Conservation (phyloP, 2,113 vertebrate genomes). For the Alligator mississippiensis region DNA sequence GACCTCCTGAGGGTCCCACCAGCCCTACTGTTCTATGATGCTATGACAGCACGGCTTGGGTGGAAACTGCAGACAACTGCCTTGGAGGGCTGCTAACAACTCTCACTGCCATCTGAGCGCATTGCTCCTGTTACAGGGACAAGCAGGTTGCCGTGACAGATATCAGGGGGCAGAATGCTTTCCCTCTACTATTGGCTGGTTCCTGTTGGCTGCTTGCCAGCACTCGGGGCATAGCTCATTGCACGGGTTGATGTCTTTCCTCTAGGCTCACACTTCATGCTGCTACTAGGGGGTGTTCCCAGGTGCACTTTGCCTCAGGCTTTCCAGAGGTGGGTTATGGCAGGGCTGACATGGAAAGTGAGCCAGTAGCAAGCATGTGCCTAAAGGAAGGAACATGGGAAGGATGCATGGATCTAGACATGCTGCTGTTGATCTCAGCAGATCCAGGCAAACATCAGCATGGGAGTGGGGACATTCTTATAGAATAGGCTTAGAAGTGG, state of each 20-base stretch:
- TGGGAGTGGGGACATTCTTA: background rate
- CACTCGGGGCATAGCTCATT: background rate
- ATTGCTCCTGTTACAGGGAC: background rate
- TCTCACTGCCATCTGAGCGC: background rate
- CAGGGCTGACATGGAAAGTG: background rate
- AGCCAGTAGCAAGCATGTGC: background rate
- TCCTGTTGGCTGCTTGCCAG: background rate
- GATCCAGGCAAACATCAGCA: background rate
- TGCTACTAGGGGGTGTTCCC: background rate
- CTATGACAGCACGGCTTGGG: background rate
- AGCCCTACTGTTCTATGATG: no score
- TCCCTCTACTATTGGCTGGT: background rate
- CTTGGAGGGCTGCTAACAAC: background rate
- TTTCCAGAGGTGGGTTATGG: background rate
- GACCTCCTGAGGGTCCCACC: no score
- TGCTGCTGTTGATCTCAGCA: background rate
- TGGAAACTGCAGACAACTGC: background rate
- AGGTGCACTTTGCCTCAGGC: background rate
- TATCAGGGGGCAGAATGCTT: background rate
- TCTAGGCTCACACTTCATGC: no score
- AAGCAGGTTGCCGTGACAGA: background rate
- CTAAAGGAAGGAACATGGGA: background rate
- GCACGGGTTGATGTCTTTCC: background rate
- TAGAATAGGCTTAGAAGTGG: background rate
- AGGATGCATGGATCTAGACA: background rate